Evolutionary conservation across 2,797 vertebrate genomes (phyloP).

Genomic region (Tangara arthus): DNA sequence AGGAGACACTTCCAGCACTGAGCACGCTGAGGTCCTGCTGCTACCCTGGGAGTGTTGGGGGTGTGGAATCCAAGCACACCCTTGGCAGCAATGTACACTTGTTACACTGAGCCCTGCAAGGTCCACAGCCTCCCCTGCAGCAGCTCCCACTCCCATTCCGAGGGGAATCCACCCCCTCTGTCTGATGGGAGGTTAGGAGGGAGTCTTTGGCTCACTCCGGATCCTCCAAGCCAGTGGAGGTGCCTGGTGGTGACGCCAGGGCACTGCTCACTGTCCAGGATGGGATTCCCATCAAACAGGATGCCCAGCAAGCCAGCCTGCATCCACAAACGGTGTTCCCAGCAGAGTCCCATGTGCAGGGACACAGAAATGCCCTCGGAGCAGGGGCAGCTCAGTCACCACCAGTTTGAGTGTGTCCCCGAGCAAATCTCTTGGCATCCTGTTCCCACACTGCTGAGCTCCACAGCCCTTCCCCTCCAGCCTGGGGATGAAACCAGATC

Average conservation of each 20-base stretch:
- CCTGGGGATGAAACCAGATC: background rate
- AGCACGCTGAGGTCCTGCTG: rapidly evolving
- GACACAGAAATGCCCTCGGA: background rate
- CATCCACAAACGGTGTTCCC: rapidly evolving
- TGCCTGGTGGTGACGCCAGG: background rate
- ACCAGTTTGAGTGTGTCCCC: background rate
- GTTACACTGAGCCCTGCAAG: background rate
- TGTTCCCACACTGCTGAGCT: background rate
- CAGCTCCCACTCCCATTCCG: background rate
- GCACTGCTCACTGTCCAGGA: rapidly evolving
- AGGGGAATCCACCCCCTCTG: background rate
- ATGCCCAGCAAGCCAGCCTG: background rate
- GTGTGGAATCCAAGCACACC: background rate
- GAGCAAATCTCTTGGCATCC: background rate
- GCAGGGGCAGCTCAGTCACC: background rate
- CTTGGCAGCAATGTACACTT: rapidly evolving
- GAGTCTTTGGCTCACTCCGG: background rate
- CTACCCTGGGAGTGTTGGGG: background rate
- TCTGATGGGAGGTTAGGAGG: background rate
- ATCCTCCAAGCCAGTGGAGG: background rate
- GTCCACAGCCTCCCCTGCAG: background rate
- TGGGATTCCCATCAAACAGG: background rate
- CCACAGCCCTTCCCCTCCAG: background rate
- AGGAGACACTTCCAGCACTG: background rate
- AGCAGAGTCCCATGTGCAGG: rapidly evolving